Percentiles rank a stretch among this genome's conserved stretches.
Conservation (phyloP, 1,140 invertebrate species). For the Asobara japonica region DNA sequence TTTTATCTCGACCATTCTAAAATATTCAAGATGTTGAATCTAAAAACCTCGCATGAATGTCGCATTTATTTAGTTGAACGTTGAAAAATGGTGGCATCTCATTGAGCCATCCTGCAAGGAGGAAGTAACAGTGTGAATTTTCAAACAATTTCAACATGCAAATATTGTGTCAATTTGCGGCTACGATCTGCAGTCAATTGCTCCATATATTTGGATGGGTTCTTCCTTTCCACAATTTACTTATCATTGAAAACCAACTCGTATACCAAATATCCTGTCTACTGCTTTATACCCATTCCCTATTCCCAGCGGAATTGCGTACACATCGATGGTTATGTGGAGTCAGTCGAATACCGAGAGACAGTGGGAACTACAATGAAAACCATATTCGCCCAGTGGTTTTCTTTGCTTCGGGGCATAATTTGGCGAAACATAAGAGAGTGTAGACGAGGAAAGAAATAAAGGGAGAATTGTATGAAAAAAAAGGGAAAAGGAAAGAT, state of each 20-base stretch:
- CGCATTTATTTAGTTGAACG: too few species aligned
- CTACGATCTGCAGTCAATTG: too few species aligned
- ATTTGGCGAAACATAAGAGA: conserved; percentile 11
- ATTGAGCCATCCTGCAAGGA: too few species aligned
- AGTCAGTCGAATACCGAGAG: neutral
- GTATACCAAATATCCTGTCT: neutral
- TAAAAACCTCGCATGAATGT: too few species aligned
- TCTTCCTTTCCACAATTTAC: neutral
- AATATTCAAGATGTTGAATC: too few species aligned
- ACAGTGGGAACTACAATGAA: conserved; percentile 2
- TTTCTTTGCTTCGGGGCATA: conserved; percentile 21
- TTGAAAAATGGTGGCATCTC: too few species aligned
- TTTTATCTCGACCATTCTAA: too few species aligned
- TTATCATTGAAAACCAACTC: neutral
- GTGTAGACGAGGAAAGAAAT: conserved; percentile 3
- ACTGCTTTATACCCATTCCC: neutral
- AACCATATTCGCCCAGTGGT: conserved; percentile 4
- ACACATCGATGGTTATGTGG: neutral
- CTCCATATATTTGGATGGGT: too few species aligned
- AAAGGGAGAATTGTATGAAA: conserved; percentile 10
- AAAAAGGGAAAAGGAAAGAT: neutral
- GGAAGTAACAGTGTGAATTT: too few species aligned
- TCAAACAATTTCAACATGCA: too few species aligned
- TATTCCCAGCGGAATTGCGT: neutral
- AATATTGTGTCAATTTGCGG: too few species aligned